Percentiles rank a stretch among this genome's conserved stretches.
Evolutionary conservation across 2,113 vertebrate species (phyloP).

Genomic region (Ctenodactylus gundi): DNA sequence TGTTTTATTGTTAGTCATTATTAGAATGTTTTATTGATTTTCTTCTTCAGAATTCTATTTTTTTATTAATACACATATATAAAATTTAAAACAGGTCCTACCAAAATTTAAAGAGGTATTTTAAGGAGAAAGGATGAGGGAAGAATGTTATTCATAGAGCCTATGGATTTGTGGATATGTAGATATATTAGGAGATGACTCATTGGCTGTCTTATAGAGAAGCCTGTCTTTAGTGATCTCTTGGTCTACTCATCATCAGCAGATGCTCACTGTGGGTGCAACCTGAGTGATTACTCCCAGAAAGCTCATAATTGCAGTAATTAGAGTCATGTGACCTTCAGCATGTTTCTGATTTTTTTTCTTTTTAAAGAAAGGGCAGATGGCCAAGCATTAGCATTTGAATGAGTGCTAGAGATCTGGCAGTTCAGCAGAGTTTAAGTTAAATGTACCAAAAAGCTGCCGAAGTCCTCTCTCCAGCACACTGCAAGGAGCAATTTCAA

Average conservation of each 20-base stretch:
- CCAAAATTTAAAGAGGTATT: conserved; percentile 15
- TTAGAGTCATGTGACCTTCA: conserved; percentile 69
- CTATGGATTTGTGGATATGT: not conserved
- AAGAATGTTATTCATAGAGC: not conserved
- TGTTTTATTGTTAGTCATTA: not conserved
- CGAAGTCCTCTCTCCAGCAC: not conserved
- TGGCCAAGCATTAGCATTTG: conserved; percentile 75
- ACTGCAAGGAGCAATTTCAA: conserved; percentile 33
- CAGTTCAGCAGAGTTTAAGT: not conserved
- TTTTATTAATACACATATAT: not conserved
- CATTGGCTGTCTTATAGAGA: not conserved
- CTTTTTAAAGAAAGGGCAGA: conserved; percentile 62
- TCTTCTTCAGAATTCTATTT: conserved; percentile 36
- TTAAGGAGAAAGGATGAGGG: not conserved
- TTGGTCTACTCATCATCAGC: conserved; percentile 40
- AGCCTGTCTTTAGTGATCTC: conserved; percentile 1
- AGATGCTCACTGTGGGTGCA: conserved; percentile 56
- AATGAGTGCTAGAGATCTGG: conserved; percentile 44
- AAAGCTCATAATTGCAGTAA: conserved; percentile 76
- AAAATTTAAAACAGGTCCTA: conserved; percentile 31
- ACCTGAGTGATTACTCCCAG: conserved; percentile 58
- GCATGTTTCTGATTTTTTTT: conserved; percentile 20
- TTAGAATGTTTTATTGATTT: not conserved
- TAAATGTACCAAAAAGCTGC: not conserved
- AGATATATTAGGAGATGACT: conserved; percentile 27